Conservation (phyloP, 2,113 vertebrate species). For the Cettia cetti region DNA sequence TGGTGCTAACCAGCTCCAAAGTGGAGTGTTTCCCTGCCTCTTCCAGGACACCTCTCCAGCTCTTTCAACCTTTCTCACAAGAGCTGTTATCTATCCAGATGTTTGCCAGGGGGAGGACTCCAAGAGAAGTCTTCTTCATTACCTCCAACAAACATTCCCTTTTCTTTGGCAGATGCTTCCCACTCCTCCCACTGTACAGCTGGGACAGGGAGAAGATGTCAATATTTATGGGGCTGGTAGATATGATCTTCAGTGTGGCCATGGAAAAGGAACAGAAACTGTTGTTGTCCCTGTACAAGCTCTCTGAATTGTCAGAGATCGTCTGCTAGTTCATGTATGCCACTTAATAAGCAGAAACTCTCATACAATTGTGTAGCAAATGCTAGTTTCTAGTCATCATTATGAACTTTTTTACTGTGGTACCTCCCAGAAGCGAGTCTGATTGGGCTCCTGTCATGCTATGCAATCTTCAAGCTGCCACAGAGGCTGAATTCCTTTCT, state of each 20-base stretch:
- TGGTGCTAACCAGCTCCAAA: background rate
- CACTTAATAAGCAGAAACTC: conserved; percentile 25
- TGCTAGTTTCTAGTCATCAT: background rate
- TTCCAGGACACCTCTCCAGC: background rate
- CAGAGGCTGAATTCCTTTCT: conserved; percentile 56
- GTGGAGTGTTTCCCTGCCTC: background rate
- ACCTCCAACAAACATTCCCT: conserved; percentile 23
- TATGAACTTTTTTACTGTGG: conserved; percentile 35
- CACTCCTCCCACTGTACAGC: conserved; percentile 44
- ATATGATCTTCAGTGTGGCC: background rate
- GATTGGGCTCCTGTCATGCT: background rate
- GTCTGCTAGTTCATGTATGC: background rate
- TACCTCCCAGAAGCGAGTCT: conserved; percentile 14
- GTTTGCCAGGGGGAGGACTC: conserved; percentile 44
- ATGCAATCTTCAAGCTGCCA: conserved; percentile 24
- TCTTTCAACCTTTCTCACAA: background rate
- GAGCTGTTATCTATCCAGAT: conserved; percentile 45
- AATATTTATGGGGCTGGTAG: background rate
- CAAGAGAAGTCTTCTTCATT: conserved; percentile 6
- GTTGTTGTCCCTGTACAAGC: background rate
- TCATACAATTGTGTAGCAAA: conserved; percentile 16
- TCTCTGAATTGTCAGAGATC: background rate
- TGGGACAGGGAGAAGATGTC: conserved; percentile 11
- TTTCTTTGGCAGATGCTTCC: background rate
- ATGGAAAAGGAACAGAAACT: background rate